Evolutionary conservation across 2,113 vertebrate genomes (phyloP).

Genomic region (Callionymus lyra): DNA sequence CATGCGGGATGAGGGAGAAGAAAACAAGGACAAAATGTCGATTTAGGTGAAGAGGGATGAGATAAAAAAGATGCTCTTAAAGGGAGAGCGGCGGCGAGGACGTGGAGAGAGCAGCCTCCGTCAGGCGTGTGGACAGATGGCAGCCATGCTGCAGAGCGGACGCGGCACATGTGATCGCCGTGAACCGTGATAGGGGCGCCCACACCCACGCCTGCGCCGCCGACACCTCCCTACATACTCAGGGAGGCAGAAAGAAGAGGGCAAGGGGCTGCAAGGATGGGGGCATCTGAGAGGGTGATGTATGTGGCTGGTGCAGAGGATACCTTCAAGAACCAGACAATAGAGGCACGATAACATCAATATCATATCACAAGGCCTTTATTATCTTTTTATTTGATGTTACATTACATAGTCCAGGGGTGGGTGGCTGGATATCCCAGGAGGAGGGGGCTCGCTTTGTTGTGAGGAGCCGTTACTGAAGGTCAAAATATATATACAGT

Average conservation of each 20-base stretch:
- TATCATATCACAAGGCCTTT: too few species aligned
- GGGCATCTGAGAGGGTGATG: neutral
- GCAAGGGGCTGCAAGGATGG: neutral
- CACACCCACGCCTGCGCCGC: conserved; percentile 50
- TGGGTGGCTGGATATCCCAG: too few species aligned
- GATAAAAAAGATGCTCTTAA: conserved; percentile 19
- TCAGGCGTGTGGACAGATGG: conserved; percentile 57
- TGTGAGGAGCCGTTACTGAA: too few species aligned
- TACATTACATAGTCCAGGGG: too few species aligned
- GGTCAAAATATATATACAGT: too few species aligned
- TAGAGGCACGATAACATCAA: too few species aligned
- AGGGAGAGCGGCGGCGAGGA: conserved; percentile 15
- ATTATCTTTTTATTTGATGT: too few species aligned
- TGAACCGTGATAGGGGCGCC: conserved; percentile 45
- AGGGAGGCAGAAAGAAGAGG: conserved; percentile 4
- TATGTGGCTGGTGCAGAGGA: neutral
- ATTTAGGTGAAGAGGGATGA: neutral
- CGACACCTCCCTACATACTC: conserved; percentile 46
- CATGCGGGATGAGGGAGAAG: conserved; percentile 10
- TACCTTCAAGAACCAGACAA: too few species aligned
- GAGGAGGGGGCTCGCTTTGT: too few species aligned
- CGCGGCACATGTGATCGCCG: conserved; percentile 53
- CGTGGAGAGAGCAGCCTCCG: conserved; percentile 33
- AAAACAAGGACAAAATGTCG: conserved; percentile 7
- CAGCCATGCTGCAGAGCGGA: conserved; percentile 36